Percentiles rank a stretch among this genome's conserved stretches.
Conservation (phyloP, 2,888 invertebrate species). For the Anaspis maculata region DNA sequence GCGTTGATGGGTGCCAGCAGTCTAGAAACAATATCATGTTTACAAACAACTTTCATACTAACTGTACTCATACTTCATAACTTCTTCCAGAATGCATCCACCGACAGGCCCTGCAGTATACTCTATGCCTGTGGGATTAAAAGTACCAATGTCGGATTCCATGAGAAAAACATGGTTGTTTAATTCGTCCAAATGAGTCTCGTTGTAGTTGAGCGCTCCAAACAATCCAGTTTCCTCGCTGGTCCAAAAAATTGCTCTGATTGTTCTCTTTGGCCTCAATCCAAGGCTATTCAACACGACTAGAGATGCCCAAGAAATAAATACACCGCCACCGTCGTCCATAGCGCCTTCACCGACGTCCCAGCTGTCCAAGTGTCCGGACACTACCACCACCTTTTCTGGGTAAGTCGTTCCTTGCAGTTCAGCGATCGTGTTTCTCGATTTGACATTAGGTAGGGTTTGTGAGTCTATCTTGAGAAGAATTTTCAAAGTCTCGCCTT, state of each 20-base stretch:
- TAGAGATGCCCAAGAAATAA: constrained; percentile 69
- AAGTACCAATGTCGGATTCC: constrained; percentile 79
- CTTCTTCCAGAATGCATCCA: constrained; percentile 58
- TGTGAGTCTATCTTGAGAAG: constrained; percentile 59
- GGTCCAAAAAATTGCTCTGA: constrained; percentile 72
- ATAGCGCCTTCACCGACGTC: constrained; percentile 81
- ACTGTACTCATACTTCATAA: constrained; percentile 51
- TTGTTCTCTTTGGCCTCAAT: constrained; percentile 59
- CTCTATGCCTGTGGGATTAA: constrained; percentile 60
- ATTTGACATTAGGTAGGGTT: constrained; percentile 48
- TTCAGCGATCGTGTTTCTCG: constrained; percentile 69
- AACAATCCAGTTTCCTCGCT: constrained; percentile 66
- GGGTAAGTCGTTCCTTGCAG: constrained; percentile 47
- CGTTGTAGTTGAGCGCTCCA: constrained; percentile 58
- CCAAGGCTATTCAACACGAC: constrained; percentile 57
- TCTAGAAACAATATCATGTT: no score
- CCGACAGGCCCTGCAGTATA: constrained; percentile 55
- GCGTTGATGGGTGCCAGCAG: constrained; percentile 61
- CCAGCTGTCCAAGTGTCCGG: constrained; percentile 83
- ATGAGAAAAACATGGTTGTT: constrained; percentile 65
- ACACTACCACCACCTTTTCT: constrained; percentile 60
- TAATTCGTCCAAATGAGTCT: constrained; percentile 49
- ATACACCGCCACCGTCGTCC: constrained; percentile 78
- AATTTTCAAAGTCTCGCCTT: constrained; percentile 41
- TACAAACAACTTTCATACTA: no score